Evolutionary conservation across 2,797 vertebrate species (phyloP).

Genomic region (Octomys mimax): DNA sequence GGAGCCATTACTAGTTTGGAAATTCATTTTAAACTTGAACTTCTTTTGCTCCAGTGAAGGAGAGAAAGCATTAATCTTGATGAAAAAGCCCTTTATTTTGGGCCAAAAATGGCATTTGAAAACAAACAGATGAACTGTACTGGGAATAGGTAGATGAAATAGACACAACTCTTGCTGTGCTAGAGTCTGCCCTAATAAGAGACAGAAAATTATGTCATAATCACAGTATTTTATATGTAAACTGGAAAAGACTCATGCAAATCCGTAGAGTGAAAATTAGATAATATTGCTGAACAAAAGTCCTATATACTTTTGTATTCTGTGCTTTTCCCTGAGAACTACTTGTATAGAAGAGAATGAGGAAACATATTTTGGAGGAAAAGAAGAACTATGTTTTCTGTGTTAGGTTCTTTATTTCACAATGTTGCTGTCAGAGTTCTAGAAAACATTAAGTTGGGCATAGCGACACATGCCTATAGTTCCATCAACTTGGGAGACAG

Average conservation of each 20-base stretch:
- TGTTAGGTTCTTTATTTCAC: background rate
- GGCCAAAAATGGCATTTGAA: background rate
- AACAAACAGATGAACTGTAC: background rate
- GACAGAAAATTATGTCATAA: background rate
- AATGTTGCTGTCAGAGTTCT: background rate
- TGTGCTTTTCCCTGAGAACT: background rate
- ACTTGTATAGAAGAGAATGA: background rate
- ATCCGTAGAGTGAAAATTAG: background rate
- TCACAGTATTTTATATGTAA: background rate
- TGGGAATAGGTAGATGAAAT: background rate
- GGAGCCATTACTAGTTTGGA: slow-evolving; percentile 65
- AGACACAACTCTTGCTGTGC: background rate
- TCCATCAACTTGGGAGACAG: background rate
- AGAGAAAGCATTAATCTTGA: slow-evolving; percentile 9
- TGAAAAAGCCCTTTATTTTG: background rate
- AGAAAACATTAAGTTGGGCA: background rate
- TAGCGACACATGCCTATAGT: background rate
- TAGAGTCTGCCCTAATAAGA: fast-evolving
- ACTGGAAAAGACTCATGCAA: background rate
- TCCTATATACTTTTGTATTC: background rate
- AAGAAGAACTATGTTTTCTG: background rate
- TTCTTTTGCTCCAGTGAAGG: background rate
- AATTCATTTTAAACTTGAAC: slow-evolving; percentile 45
- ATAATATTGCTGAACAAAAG: background rate
- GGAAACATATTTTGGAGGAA: background rate